Conservation (phyloP, 2,113 vertebrate genomes). For the Siphamia tubifer region DNA sequence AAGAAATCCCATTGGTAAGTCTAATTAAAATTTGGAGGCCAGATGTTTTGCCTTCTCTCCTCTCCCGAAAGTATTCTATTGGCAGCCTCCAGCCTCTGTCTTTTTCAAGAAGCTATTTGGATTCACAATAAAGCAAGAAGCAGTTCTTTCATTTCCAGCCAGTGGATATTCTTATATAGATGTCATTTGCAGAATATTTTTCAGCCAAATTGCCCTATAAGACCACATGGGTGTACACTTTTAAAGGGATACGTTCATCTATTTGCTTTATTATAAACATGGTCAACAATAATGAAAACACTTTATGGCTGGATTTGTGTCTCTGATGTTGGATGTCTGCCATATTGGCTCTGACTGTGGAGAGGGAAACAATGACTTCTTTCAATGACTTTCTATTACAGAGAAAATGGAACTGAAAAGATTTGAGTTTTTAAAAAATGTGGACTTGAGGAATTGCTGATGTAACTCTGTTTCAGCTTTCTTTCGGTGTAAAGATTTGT, state of each 20-base stretch:
- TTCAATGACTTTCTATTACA: conserved; percentile 4
- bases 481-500: not conserved
- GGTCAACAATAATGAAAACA: not conserved
- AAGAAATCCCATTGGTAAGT: conserved; percentile 73
- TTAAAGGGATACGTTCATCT: conserved; percentile 6
- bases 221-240: not conserved
- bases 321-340: conserved; percentile 5
- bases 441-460: not conserved
- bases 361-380: conserved; percentile 1
- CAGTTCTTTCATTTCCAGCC: conserved; percentile 72
- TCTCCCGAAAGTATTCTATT: conserved; percentile 69
- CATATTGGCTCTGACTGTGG: not conserved
- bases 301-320: conserved; percentile 5
- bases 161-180: conserved; percentile 63
- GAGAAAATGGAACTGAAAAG: not conserved
- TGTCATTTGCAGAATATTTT: conserved; percentile 38
- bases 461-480: conserved; percentile 1
- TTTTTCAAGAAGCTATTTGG: conserved; percentile 76
- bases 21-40: conserved; percentile 80
- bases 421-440: not conserved
- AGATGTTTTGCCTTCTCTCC: conserved; percentile 78
- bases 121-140: conserved; percentile 76
- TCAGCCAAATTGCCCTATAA: conserved; percentile 11
- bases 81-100: conserved; percentile 65
- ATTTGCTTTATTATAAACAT: conserved; percentile 13